Evolutionary conservation across 2,113 vertebrate genomes (phyloP).

Genomic region (Pyrgilauda ruficollis): DNA sequence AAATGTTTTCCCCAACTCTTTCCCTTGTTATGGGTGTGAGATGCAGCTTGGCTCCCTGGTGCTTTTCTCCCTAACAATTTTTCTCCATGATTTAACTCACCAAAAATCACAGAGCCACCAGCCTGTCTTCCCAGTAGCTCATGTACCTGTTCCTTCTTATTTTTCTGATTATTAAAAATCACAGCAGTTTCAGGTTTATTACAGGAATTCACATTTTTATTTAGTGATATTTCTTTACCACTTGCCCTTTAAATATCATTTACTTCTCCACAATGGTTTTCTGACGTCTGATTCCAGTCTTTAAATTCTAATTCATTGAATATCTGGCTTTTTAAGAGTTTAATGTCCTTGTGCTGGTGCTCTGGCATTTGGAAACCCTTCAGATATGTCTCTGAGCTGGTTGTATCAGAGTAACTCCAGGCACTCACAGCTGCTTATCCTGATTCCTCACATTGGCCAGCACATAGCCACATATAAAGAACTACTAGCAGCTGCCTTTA

Average conservation of each 20-base stretch:
- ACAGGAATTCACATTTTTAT: slow-evolving; percentile 1
- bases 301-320: slow-evolving; percentile 16
- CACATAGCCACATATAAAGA: fast-evolving
- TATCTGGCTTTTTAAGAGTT: background rate
- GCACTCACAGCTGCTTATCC: background rate
- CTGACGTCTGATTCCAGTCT: background rate
- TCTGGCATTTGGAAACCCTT: slow-evolving; percentile 41
- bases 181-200: slow-evolving; percentile 21
- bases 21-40: background rate
- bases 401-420: background rate
- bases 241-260: slow-evolving; percentile 24
- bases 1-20: background rate
- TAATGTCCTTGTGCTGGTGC: background rate
- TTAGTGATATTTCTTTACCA: background rate
- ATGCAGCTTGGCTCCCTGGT: background rate
- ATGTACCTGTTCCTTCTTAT: background rate
- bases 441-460: background rate
- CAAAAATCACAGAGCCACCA: background rate
- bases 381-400: background rate
- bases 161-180: background rate
- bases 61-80: background rate
- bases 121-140: background rate
- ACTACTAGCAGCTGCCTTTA: background rate
- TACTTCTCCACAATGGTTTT: slow-evolving; percentile 25
- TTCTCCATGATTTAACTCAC: background rate